These are phyloP conservation scores for Drosophila neonasuta DNA, from an alignment of 2,888 invertebrate species.

Conservation along the genomic window DNA sequence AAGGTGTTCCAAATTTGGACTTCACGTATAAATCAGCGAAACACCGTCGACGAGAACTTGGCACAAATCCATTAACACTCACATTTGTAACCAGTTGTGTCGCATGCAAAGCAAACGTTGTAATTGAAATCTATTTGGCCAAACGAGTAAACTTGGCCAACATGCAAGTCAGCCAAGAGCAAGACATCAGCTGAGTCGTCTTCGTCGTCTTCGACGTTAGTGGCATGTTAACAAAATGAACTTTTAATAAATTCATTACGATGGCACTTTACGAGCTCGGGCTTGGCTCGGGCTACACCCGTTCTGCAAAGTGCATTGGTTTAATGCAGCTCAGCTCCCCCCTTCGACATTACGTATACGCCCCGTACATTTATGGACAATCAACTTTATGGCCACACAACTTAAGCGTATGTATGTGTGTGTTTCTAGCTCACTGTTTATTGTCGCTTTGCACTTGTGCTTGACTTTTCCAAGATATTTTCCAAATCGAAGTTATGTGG, in stretches of 20 bases:
- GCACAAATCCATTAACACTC: slow-evolving; percentile 77
- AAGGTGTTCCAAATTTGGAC: slow-evolving; percentile 50
- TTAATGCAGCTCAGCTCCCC: slow-evolving; percentile 52
- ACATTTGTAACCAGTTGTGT: slow-evolving; percentile 43
- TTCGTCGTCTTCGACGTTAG: slow-evolving; percentile 12
- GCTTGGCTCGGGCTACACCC: slow-evolving; percentile 9
- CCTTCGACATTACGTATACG: slow-evolving; percentile 71
- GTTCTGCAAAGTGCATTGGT: slow-evolving; percentile 52
- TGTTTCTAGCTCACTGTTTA: slow-evolving; percentile 49
- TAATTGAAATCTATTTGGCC: slow-evolving; percentile 63
- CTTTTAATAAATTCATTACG: slow-evolving; percentile 76
- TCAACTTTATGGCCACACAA: slow-evolving; percentile 62
- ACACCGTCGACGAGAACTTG: slow-evolving; percentile 62
- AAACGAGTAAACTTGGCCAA: slow-evolving; percentile 66
- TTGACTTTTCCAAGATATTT: slow-evolving; percentile 70
- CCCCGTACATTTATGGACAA: slow-evolving; percentile 76
- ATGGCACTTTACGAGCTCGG: slow-evolving; percentile 56
- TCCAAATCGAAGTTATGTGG: slow-evolving; percentile 54
- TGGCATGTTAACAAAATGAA: slow-evolving; percentile 53
- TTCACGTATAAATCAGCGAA: slow-evolving; percentile 66
- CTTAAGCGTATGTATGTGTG: slow-evolving; percentile 18
- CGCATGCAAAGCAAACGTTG: slow-evolving; percentile 53
- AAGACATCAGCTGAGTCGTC: slow-evolving; percentile 32
- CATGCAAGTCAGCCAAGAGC: slow-evolving; percentile 59
- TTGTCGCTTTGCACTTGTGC: slow-evolving; percentile 64